phyloP scores from a whole-genome alignment of 2,113 vertebrate species.

The Otus sunia region DNA sequence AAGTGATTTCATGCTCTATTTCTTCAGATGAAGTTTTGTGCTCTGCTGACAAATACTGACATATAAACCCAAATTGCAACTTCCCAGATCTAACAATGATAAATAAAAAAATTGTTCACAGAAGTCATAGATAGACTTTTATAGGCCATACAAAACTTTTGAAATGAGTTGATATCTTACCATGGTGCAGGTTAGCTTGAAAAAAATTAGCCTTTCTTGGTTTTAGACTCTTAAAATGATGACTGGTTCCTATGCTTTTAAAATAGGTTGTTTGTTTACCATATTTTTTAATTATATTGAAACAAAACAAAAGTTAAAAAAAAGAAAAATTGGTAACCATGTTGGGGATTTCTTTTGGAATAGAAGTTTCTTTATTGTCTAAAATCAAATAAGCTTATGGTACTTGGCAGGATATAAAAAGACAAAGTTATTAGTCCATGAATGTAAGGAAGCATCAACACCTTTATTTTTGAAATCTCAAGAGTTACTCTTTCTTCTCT shows the following conservation, averaged over 20 bases:
- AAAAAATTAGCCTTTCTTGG: neutral
- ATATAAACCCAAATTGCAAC: slow-evolving; percentile 26
- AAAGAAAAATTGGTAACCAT: neutral
- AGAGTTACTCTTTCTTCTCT: neutral
- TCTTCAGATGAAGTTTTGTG: slow-evolving; percentile 61
- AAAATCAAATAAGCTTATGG: neutral
- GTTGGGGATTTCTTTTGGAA: neutral
- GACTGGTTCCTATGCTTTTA: neutral
- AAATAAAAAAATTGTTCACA: neutral
- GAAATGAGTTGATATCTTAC: neutral
- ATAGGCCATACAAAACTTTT: neutral
- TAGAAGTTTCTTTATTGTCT: neutral
- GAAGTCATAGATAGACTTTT: neutral
- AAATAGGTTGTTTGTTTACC: neutral
- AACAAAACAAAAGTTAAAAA: neutral
- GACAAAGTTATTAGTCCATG: neutral
- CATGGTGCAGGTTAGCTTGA: neutral
- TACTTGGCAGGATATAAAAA: neutral
- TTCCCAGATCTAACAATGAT: slow-evolving; percentile 2
- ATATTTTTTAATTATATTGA: neutral
- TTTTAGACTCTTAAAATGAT: neutral
- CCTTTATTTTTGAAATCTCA: neutral
- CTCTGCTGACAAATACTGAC: slow-evolving; percentile 29
- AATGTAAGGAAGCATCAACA: neutral
- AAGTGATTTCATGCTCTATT: slow-evolving; percentile 72